Conservation (phyloP, 2,888 invertebrate species). For the Rhagonycha lutea region DNA sequence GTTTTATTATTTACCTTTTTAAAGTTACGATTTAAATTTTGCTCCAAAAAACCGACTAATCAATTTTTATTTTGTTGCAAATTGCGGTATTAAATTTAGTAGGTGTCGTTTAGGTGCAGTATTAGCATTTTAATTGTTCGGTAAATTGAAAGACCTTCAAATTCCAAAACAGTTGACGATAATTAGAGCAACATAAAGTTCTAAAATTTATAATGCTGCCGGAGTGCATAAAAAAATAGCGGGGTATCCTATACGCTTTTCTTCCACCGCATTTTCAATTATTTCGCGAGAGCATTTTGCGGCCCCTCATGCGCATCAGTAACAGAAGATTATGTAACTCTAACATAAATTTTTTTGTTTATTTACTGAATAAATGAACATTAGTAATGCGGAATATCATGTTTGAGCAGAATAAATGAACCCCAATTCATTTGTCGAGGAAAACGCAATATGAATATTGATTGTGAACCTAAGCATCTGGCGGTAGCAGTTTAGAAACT, state of each 20-base stretch:
- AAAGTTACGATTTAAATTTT: neutral
- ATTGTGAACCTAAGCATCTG: conserved; percentile 35
- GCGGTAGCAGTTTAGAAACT: conserved; percentile 26
- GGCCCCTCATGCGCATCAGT: neutral
- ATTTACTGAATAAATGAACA: neutral
- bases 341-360: neutral
- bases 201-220: neutral
- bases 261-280: neutral
- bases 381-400: conserved; percentile 28
- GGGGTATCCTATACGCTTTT: neutral
- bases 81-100: neutral
- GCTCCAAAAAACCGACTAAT: neutral
- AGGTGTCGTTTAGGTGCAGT: neutral
- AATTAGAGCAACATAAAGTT: neutral
- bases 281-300: neutral
- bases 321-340: neutral
- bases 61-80: neutral
- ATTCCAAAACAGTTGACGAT: neutral
- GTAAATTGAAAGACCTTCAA: neutral
- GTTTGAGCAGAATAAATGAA: conserved; percentile 37
- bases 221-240: neutral
- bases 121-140: neutral
- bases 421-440: conserved; percentile 38
- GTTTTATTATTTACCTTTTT: neutral
- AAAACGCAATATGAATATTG: conserved; percentile 41